Conservation (phyloP, 2,888 invertebrate genomes). For the Cordilura impudica region DNA sequence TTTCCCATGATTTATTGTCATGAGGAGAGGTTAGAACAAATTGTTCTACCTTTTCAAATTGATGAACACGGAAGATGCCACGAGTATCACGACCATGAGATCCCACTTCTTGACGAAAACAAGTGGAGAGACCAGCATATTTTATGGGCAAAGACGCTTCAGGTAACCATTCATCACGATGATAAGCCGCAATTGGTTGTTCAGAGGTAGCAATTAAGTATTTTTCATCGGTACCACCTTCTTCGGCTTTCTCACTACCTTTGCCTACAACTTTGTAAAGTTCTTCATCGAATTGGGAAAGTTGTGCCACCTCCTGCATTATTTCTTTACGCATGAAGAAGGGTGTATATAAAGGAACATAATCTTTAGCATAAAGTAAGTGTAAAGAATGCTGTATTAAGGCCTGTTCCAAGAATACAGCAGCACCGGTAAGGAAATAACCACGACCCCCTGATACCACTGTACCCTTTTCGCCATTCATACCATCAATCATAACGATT, state of each 20-base stretch:
- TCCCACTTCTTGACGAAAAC: constrained; percentile 98
- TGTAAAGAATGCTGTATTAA: constrained; percentile 93
- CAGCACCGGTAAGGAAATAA: constrained; percentile 94
- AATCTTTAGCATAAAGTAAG: constrained; percentile 86
- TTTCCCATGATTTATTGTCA: constrained; percentile 97
- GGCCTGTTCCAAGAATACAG: constrained; percentile 97
- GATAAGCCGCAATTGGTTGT: constrained; percentile 99
- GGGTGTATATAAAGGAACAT: constrained; percentile 95
- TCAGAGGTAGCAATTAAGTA: constrained; percentile 99
- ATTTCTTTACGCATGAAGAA: constrained; percentile 99
- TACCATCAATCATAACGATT: constrained; percentile 98
- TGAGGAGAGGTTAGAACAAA: constrained; percentile 98
- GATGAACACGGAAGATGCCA: constrained; percentile 99
- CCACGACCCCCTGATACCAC: constrained; percentile 95
- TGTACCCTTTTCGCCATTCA: constrained; percentile 94
- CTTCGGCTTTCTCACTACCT: constrained; percentile 91
- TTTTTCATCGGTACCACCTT: constrained; percentile 92
- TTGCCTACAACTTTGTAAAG: constrained; percentile 96
- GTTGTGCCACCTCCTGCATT: constrained; percentile 99
- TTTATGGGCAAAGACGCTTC: constrained; percentile 90
- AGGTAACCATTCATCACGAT: constrained; percentile 97
- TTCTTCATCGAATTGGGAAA: constrained; percentile 99
- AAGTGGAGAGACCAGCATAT: constrained; percentile 98
- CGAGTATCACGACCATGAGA: constrained; percentile 99
- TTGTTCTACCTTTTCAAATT: constrained; percentile 99